Evolutionary conservation across 2,888 invertebrate genomes (phyloP).

Genomic region (Phyto melanocephala): DNA sequence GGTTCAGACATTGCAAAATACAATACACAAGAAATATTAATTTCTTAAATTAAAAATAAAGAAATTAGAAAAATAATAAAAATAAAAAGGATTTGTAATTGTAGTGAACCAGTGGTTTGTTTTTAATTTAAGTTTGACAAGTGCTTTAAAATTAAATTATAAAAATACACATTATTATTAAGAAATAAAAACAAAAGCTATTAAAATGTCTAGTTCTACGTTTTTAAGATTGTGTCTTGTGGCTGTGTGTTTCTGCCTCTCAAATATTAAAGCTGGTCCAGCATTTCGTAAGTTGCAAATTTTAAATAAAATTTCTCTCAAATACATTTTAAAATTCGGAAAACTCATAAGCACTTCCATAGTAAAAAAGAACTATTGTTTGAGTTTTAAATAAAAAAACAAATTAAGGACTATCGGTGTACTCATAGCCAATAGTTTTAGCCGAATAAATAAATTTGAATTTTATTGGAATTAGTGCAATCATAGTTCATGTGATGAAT

Average conservation of each 20-base stretch:
- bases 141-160: too few relatives aligned
- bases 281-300: constrained; percentile 54
- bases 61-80: background rate
- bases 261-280: constrained; percentile 34
- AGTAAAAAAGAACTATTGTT: too few relatives aligned
- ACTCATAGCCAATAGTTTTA: too few relatives aligned
- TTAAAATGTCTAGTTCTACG: constrained; percentile 8
- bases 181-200: too few relatives aligned
- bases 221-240: constrained; percentile 17
- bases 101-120: constrained; percentile 23
- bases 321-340: too few relatives aligned
- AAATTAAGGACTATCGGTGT: too few relatives aligned
- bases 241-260: background rate
- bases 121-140: background rate
- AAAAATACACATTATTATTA: background rate
- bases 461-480: too few relatives aligned
- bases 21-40: background rate
- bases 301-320: too few relatives aligned
- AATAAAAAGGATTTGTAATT: background rate
- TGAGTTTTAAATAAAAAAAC: too few relatives aligned
- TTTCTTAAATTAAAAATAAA: background rate
- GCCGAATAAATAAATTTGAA: too few relatives aligned
- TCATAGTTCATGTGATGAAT: too few relatives aligned
- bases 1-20: constrained; percentile 73
- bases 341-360: too few relatives aligned